Percentiles rank a stretch among this genome's conserved stretches.
Conservation (phyloP, 2,888 invertebrate genomes). For the Drosophila imparisetae region DNA sequence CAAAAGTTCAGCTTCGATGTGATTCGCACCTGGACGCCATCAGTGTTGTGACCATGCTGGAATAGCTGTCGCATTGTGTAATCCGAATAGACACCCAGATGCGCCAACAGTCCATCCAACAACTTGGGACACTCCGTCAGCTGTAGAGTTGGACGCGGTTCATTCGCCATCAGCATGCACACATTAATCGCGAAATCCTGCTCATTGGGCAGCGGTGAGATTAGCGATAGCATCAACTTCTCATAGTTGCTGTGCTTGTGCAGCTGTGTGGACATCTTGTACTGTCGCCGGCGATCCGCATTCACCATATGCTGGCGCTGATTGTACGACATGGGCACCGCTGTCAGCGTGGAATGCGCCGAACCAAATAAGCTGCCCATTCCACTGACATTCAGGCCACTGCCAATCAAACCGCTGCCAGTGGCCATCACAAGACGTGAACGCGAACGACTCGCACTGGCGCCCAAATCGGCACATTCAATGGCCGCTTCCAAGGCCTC, state of each 20-base stretch:
- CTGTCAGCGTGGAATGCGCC: slow-evolving; percentile 62
- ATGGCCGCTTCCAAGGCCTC: slow-evolving; percentile 86
- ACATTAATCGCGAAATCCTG: slow-evolving; percentile 99
- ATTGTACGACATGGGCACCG: slow-evolving; percentile 91
- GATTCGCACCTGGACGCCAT: slow-evolving; percentile 85
- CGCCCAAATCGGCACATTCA: slow-evolving; percentile 86
- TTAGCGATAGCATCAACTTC: slow-evolving; percentile 93
- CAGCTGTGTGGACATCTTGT: slow-evolving; percentile 89
- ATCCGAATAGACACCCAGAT: slow-evolving; percentile 96
- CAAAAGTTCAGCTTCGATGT: slow-evolving; percentile 91
- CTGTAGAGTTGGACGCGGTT: slow-evolving; percentile 94
- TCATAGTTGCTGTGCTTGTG: slow-evolving; percentile 92
- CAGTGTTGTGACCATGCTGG: slow-evolving; percentile 87
- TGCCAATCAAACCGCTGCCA: slow-evolving; percentile 87
- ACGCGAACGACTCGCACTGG: slow-evolving; percentile 91
- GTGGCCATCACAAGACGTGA: slow-evolving; percentile 83
- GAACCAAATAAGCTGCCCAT: slow-evolving; percentile 77
- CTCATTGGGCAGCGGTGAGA: slow-evolving; percentile 99
- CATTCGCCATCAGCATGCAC: slow-evolving; percentile 97
- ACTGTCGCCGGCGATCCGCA: slow-evolving; percentile 87
- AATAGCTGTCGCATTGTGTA: slow-evolving; percentile 88
- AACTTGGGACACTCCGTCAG: slow-evolving; percentile 94
- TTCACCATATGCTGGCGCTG: slow-evolving; percentile 91
- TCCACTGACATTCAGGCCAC: slow-evolving; percentile 85
- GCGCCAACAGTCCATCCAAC: slow-evolving; percentile 94